Evolutionary conservation across 2,888 invertebrate species (phyloP), one percentile per base, ranked within the genome.

Genomic region (Himalopsyche japonica): DNA sequence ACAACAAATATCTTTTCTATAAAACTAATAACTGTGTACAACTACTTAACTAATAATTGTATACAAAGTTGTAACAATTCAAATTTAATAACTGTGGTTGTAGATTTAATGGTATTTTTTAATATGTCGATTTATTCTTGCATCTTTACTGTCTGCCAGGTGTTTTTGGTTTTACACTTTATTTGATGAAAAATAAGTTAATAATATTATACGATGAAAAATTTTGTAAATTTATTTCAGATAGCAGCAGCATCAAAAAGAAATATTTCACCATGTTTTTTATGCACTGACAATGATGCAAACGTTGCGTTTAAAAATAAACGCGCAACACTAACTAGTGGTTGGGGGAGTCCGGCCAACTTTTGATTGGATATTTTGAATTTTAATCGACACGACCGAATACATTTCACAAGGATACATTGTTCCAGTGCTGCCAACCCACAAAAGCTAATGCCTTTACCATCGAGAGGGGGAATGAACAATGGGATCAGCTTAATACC

Each of bases 361-460:
- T 77, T 77, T 77, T 77, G 77, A 77, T 77, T 77, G 77, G 77
- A 37, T 77, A 77, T 77, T 77, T 77, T 77, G 77, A 77, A 77
- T 77, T 77, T 77, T 77, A 77, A 77, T 77, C 77, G 77, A 77
- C 77, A 77, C 34, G 43, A 37, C 70, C 77, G 77, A 77, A 77
- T 77, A 77, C 77, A 77, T 43, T 77, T 77, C 70, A 27, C 70
- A 18, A 34, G 43, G 34, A 77, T 77, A 77, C 30, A 77, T 77
- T 77, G 43, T 77, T 77, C 77, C 43, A 77, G 37, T 37, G 34
- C 37, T 77, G 37, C 70, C 70, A 70, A 70, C 27, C 70, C 27
- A 30, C 70, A 70, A 70, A 70, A 70, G 70, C 70, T 70, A 70
- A 70, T 27, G 70, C 70, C 30, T 27, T 27, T 70, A 15, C 27